Percentiles rank a stretch among this genome's conserved stretches.
These are phyloP conservation scores for Eclectus roratus DNA, from an alignment of 2,113 vertebrate species.

Conservation along the genomic window DNA sequence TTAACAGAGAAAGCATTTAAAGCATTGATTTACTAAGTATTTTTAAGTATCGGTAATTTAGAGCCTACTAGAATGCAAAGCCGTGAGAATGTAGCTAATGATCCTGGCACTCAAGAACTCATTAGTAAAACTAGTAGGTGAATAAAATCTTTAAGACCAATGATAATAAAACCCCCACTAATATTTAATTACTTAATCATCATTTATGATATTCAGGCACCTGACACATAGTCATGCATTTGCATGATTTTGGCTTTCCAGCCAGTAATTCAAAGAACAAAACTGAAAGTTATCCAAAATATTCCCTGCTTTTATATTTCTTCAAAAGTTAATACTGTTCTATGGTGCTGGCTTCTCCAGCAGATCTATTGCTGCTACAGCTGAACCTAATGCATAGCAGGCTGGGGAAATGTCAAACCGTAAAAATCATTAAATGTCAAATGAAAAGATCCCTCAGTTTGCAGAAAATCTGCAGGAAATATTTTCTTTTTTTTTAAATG, in stretches of 20 bases:
- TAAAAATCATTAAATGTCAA: neutral
- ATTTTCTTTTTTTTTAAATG: neutral
- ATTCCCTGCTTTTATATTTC: neutral
- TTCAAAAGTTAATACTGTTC: neutral
- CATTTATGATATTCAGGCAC: neutral
- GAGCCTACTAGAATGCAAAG: conserved; percentile 5
- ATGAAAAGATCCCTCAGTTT: neutral
- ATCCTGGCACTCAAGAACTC: neutral
- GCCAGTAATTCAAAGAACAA: neutral
- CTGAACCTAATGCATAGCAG: neutral
- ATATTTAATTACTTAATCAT: conserved; percentile 19
- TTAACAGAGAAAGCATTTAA: conserved; percentile 36
- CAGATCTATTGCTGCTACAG: neutral
- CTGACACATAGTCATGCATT: neutral
- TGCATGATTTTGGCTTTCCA: neutral
- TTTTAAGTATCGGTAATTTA: conserved; percentile 64
- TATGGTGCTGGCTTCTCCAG: neutral
- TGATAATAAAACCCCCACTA: conserved; percentile 18
- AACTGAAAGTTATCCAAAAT: neutral
- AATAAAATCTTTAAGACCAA: conserved; percentile 53
- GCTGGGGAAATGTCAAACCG: neutral
- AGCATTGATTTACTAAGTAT: conserved; percentile 33
- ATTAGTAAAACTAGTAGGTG: conserved; percentile 10
- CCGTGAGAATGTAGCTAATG: conserved; percentile 37
- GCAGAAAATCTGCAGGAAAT: neutral